Evolutionary conservation across 2,888 invertebrate genomes (phyloP), one percentile per base, ranked within the genome.

Genomic region (Selenia dentaria): DNA sequence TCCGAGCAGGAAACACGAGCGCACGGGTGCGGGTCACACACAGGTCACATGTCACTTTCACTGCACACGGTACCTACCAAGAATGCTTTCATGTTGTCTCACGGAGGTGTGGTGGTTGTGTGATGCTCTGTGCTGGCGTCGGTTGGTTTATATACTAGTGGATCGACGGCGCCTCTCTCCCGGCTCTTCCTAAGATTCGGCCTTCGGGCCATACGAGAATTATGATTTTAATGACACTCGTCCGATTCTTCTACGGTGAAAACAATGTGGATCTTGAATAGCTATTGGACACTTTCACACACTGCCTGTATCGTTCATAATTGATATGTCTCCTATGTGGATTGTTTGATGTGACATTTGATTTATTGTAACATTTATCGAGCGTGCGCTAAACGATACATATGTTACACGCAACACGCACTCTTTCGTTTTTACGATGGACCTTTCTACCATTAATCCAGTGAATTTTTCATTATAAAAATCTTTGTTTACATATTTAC

Each of bases 31-130:
- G 71, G 80, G 79, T 79, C 82, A 57, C 51, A 74, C 79, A 78
- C 77, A 65, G 87, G 82, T 87, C 89, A 89, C 87, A 79, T 71
- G 70, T 73, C 89, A 89, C 89, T 89, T 89, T 90, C 89, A 89
- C 89, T 85, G 74, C 73, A 71, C 78, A 74, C 79, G 76, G 62
- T 88, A 88, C 89, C 88, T 88, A 90, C 90, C 90, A 90, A 88
- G 86, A 90, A 90, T 74, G 89, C 90, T 88, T 88, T 90, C 90
- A 90, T 90, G 89, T 89, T 90, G 89, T 74, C 82, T 86, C 83
- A 77, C 85, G 84, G 87, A 87, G 85, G 80, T 81, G 76, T 82
- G 77, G 85, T 77, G 77, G 79, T 85, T 83, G 85, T 89, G 70
- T 89, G 89, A 88, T 89, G 89, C 83, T 86, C 78, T 73, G 78